phyloP scores from a whole-genome alignment of 92 coral and sea anemone genomes.

The Meandrina meandrites region DNA sequence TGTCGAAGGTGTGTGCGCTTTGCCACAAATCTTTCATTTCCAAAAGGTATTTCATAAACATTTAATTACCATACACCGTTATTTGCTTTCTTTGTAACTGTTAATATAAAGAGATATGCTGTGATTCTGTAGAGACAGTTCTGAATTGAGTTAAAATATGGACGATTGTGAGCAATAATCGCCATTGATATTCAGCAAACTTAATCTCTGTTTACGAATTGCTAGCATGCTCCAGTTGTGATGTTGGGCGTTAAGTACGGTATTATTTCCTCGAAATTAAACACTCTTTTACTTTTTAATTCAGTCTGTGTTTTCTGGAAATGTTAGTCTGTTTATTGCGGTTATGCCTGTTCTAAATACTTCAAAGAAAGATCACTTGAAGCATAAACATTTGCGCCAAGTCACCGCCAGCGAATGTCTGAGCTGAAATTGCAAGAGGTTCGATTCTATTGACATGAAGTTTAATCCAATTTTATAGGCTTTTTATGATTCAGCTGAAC shows the following conservation, averaged over 20 bases:
- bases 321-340: neutral
- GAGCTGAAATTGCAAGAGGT: neutral
- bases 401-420: neutral
- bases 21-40: neutral
- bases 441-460: neutral
- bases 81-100: neutral
- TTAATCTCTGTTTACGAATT: neutral
- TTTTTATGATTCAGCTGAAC: neutral
- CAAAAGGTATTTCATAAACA: neutral
- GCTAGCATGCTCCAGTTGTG: neutral
- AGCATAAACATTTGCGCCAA: neutral
- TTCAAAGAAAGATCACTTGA: neutral
- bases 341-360: neutral
- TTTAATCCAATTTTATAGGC: neutral
- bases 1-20: neutral
- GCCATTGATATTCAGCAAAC: neutral
- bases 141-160: neutral
- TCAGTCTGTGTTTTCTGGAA: neutral
- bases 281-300: neutral
- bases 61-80: too few species aligned
- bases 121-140: neutral
- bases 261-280: neutral
- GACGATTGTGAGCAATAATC: neutral
- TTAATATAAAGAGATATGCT: neutral
- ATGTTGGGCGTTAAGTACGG: neutral